phyloP scores from a whole-genome alignment of 1,140 invertebrate genomes.

The Periplaneta americana region DNA sequence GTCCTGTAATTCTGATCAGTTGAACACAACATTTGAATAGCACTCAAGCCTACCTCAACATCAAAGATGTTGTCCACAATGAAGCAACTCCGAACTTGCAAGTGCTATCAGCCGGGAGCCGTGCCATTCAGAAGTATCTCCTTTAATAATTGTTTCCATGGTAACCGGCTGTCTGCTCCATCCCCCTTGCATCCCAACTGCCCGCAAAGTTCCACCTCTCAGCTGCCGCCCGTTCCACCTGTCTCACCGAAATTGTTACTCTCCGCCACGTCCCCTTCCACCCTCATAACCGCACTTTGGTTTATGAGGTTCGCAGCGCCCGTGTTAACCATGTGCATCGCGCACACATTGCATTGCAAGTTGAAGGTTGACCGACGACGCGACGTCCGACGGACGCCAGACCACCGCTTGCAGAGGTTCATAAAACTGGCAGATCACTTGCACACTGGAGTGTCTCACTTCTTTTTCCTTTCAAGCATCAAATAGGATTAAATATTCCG shows the following conservation, averaged over 20 bases:
- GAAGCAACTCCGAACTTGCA: not conserved
- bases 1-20: too few species aligned
- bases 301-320: not conserved
- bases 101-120: not conserved
- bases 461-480: too few species aligned
- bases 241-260: not conserved
- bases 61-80: not conserved
- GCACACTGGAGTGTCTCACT: too few species aligned
- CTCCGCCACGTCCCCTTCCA: not conserved
- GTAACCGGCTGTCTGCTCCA: not conserved
- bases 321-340: not conserved
- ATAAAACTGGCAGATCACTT: too few species aligned
- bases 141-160: not conserved
- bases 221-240: not conserved
- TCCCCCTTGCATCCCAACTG: not conserved
- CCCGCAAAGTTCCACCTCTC: not conserved
- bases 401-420: too few species aligned
- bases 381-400: too few species aligned
- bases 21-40: not conserved
- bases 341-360: not conserved
- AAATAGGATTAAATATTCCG: too few species aligned
- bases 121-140: not conserved
- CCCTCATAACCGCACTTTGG: not conserved
- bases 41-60: not conserved
- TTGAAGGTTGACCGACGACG: not conserved